A percentile compares a stretch with the other conserved stretches of the same genome.
Evolutionary conservation across 1,140 invertebrate genomes (phyloP).

Genomic region (Sipha flava): DNA sequence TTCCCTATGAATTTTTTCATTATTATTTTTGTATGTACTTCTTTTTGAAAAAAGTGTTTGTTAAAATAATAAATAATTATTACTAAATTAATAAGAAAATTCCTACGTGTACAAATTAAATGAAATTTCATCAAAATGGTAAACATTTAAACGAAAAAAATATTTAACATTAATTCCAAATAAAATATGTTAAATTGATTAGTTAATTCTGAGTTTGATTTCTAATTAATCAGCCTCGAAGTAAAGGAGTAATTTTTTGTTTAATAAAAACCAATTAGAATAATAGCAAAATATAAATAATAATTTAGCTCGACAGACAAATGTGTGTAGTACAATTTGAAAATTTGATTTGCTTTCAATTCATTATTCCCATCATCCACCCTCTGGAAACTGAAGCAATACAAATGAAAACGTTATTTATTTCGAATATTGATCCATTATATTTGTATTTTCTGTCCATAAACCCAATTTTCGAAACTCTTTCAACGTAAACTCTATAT

Average conservation of each 20-base stretch:
- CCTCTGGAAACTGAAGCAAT: not conserved
- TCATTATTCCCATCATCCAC: not conserved
- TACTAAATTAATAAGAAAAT: no score
- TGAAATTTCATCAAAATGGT: no score
- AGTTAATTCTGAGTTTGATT: not conserved
- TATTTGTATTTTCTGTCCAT: not conserved
- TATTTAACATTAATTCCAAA: not conserved
- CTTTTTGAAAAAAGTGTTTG: no score
- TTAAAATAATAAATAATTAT: no score
- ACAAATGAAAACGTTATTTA: not conserved
- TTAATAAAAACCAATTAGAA: not conserved
- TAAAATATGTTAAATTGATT: not conserved
- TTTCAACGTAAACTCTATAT: no score
- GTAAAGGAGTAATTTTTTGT: not conserved
- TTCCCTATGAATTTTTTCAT: no score
- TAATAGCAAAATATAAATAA: not conserved
- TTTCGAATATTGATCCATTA: not conserved
- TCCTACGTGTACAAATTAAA: no score
- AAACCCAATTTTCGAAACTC: not conserved
- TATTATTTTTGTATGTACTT: no score
- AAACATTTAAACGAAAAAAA: not conserved
- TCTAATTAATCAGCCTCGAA: not conserved
- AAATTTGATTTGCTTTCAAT: not conserved
- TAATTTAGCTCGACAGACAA: not conserved
- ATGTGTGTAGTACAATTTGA: not conserved